A percentile compares a stretch with the other conserved stretches of the same genome.
Evolutionary conservation across 30 jellyfish, hydroid and myxozoan genomes (phyloP).

Genomic region (Pseudorhiza aurosa): DNA sequence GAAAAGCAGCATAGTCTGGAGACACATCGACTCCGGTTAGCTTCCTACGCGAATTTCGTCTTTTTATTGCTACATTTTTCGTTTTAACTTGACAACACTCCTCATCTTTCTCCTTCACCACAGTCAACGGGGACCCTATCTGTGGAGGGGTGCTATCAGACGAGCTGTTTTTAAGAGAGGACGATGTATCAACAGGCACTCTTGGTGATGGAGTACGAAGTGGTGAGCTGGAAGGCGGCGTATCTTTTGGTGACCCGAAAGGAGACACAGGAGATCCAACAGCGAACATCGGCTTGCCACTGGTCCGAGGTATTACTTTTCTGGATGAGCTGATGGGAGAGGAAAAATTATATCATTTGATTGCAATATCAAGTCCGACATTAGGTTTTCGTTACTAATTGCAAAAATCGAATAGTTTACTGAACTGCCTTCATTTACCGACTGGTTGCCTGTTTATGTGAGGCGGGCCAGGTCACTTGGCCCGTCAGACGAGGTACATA

Average conservation of each 20-base stretch:
- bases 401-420: too few species aligned
- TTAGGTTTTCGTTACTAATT: too few species aligned
- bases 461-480: too few species aligned
- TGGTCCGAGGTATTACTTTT: neutral
- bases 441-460: too few species aligned
- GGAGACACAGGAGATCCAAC: constrained; percentile 75
- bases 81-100: neutral
- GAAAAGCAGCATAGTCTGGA: constrained; percentile 44
- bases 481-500: too few species aligned
- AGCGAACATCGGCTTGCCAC: constrained; percentile 40
- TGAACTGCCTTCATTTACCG: too few species aligned
- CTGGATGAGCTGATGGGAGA: constrained; percentile 33
- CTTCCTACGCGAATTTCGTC: constrained; percentile 32
- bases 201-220: constrained; percentile 67
- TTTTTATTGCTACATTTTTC: constrained; percentile 9
- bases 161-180: constrained; percentile 35
- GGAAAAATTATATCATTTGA: too few species aligned
- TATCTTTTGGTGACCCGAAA: constrained; percentile 56
- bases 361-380: too few species aligned
- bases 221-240: constrained; percentile 51
- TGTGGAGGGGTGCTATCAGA: constrained; percentile 35
- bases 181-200: neutral
- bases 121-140: neutral
- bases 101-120: neutral
- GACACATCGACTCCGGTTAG: constrained; percentile 42